Percentiles rank a stretch among this genome's conserved stretches.
phyloP scores from a whole-genome alignment of 2,113 vertebrate genomes.

The Hypanus sabinus region DNA sequence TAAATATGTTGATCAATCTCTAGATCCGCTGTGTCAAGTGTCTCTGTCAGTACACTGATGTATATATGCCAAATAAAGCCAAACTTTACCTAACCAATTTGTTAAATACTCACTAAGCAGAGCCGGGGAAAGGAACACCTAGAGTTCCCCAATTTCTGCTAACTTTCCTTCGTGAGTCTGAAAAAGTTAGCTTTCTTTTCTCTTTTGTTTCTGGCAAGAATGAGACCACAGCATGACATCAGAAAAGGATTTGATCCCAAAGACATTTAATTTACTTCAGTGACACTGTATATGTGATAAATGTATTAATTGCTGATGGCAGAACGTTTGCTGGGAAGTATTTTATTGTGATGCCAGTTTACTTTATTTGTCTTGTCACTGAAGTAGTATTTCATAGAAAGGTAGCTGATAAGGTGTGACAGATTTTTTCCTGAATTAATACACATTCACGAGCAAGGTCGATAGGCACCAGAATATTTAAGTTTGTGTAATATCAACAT shows the following conservation, averaged over 20 bases:
- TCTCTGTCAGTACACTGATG: too few relatives aligned
- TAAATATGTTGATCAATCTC: too few relatives aligned
- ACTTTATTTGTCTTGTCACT: not conserved
- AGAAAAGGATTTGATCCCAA: not conserved
- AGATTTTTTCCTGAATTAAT: conserved; percentile 7
- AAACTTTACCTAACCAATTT: not conserved
- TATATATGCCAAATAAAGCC: too few relatives aligned
- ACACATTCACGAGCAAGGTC: not conserved
- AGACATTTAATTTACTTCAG: conserved; percentile 10
- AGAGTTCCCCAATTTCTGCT: not conserved
- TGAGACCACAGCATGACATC: not conserved
- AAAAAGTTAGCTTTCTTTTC: not conserved
- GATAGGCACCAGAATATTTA: not conserved
- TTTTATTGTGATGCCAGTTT: not conserved
- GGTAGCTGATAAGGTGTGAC: not conserved
- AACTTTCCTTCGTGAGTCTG: not conserved
- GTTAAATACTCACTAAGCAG: not conserved
- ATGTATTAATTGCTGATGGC: not conserved
- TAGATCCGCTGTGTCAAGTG: too few relatives aligned
- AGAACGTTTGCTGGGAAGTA: not conserved
- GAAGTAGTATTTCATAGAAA: not conserved
- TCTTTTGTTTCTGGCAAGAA: too few relatives aligned
- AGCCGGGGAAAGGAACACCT: not conserved
- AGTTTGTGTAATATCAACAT: not conserved
- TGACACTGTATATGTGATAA: not conserved